A percentile compares a stretch with the other conserved stretches of the same genome.
These are phyloP conservation scores for Myotis yumanensis DNA, from an alignment of 2,113 vertebrate species.

Conservation along the genomic window DNA sequence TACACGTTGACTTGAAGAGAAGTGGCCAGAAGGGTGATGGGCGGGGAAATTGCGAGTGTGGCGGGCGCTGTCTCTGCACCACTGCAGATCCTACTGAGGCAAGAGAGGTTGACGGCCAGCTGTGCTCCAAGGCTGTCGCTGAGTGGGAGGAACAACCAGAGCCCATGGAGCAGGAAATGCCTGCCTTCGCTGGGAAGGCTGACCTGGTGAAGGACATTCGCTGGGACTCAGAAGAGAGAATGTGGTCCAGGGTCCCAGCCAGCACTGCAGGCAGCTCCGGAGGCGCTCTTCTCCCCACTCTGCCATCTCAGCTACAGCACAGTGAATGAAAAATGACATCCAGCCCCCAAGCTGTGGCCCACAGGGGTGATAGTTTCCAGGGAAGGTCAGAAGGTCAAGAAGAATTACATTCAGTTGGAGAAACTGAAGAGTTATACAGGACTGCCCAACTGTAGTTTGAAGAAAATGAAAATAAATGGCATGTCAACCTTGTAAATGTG, in stretches of 20 bases:
- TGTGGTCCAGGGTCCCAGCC: not conserved
- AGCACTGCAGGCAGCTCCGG: not conserved
- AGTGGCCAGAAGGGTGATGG: not conserved
- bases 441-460: not conserved
- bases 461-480: constrained; percentile 29
- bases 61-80: fast-evolving
- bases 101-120: fast-evolving
- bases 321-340: not conserved
- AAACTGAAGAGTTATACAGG: not conserved
- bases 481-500: not conserved
- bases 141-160: not conserved
- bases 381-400: not conserved
- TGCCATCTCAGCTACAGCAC: not conserved
- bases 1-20: not conserved
- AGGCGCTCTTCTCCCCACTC: not conserved
- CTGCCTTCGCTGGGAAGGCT: not conserved
- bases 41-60: not conserved
- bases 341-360: not conserved
- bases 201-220: not conserved
- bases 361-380: not conserved
- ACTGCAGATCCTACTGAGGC: not conserved
- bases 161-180: not conserved
- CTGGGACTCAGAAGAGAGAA: not conserved
- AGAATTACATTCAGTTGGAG: not conserved
- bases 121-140: not conserved